Percentiles rank a stretch among this genome's conserved stretches.
These are phyloP conservation scores for Eulithis testata DNA, from an alignment of 2,888 invertebrate species.

Conservation along the genomic window DNA sequence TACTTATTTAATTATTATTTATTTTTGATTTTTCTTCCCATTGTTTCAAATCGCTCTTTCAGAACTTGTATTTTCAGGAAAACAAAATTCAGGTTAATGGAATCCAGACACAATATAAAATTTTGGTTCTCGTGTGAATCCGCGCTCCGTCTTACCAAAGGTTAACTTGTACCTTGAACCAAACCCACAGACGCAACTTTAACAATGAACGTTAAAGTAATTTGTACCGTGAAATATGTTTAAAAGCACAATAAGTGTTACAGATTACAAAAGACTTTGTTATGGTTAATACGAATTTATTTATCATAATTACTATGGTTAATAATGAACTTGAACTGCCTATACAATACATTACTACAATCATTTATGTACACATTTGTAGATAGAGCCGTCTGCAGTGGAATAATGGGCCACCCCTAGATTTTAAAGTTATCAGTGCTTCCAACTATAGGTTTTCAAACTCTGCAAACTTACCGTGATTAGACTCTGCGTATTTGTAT, in stretches of 20 bases:
- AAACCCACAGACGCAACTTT: slow-evolving; percentile 53
- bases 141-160: too few species aligned
- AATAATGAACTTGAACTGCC: slow-evolving; percentile 6
- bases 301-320: slow-evolving; percentile 32
- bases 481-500: background rate
- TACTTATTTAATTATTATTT: too few species aligned
- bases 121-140: background rate
- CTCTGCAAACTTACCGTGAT: too few species aligned
- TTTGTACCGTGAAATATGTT: slow-evolving; percentile 78
- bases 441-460: too few species aligned
- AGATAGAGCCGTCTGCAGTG: too few species aligned
- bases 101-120: background rate
- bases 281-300: slow-evolving; percentile 74
- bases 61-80: too few species aligned
- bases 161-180: slow-evolving; percentile 46
- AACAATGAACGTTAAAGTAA: slow-evolving; percentile 74
- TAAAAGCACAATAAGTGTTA: slow-evolving; percentile 73
- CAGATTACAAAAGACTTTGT: slow-evolving; percentile 68
- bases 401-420: too few species aligned
- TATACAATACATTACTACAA: too few species aligned
- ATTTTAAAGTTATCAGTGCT: too few species aligned
- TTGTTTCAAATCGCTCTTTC: too few species aligned
- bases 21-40: too few species aligned
- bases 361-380: too few species aligned
- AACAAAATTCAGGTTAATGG: background rate